These are phyloP conservation scores for Thereva unica DNA, from an alignment of 2,888 invertebrate genomes.

Conservation along the genomic window DNA sequence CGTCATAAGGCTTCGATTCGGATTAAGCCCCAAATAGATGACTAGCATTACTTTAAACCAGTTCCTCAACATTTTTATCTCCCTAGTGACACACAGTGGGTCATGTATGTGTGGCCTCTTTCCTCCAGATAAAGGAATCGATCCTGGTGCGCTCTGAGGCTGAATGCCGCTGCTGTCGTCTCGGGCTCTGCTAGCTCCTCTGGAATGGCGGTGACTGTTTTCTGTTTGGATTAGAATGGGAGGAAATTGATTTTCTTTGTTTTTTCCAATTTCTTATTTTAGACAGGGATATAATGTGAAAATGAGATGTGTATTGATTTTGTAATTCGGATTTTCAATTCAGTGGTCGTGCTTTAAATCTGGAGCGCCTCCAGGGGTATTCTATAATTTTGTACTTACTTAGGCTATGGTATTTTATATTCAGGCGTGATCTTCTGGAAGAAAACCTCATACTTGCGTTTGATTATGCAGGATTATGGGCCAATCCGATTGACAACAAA, in stretches of 20 bases:
- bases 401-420: no score
- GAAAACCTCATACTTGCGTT: no score
- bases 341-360: no score
- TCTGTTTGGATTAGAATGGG: constrained; percentile 19
- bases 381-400: no score
- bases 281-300: neutral
- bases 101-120: constrained; percentile 10
- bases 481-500: no score
- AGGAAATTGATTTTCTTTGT: constrained; percentile 11
- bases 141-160: neutral
- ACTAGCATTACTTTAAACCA: constrained; percentile 40
- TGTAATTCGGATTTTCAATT: neutral
- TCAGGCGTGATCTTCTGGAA: no score
- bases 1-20: constrained; percentile 35
- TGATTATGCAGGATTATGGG: no score
- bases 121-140: neutral
- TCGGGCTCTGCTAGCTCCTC: no score
- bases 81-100: constrained; percentile 10
- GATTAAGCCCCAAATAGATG: constrained; percentile 40
- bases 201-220: neutral
- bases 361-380: no score
- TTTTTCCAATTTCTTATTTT: neutral
- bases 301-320: neutral
- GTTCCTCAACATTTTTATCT: constrained; percentile 33
- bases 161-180: no score